A percentile compares a stretch with the other conserved stretches of the same genome.
These are phyloP conservation scores for Blastobasis lacticolella DNA, from an alignment of 2,888 invertebrate species.

Conservation along the genomic window DNA sequence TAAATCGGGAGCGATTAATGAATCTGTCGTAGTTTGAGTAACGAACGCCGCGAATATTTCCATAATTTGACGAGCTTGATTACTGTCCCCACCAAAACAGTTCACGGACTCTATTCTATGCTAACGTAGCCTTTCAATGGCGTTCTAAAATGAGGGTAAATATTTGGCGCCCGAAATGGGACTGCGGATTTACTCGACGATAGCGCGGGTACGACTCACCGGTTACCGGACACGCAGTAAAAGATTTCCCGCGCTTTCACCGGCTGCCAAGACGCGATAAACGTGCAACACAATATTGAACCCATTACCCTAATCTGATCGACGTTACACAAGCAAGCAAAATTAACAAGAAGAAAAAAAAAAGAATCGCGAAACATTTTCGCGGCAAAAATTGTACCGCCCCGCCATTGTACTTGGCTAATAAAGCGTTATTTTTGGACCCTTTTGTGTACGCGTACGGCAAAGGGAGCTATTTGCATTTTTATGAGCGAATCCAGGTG, in stretches of 20 bases:
- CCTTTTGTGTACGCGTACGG: constrained; percentile 25
- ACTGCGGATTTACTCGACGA: too few species aligned
- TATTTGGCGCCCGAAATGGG: too few species aligned
- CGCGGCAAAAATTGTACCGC: constrained; percentile 28
- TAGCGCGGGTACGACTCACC: neutral
- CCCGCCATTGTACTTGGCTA: constrained; percentile 22
- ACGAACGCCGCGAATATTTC: too few species aligned
- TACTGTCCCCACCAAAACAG: too few species aligned
- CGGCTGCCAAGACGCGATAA: neutral
- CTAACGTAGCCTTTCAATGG: too few species aligned
- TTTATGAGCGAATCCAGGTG: constrained; percentile 33
- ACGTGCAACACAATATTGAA: neutral
- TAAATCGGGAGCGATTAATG: too few species aligned
- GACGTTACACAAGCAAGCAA: too few species aligned
- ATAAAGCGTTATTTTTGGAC: constrained; percentile 28
- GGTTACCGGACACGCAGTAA: neutral
- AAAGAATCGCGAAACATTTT: constrained; percentile 26
- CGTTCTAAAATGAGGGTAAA: too few species aligned
- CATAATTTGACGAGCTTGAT: too few species aligned
- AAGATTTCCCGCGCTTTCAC: neutral
- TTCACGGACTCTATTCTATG: too few species aligned
- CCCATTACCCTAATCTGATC: neutral
- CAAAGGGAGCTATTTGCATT: constrained; percentile 36
- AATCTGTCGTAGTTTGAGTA: too few species aligned
- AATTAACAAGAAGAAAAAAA: too few species aligned